Percentiles rank a stretch among this genome's conserved stretches.
These are phyloP conservation scores for Cinclus cinclus DNA, from an alignment of 2,113 vertebrate genomes.

Conservation along the genomic window DNA sequence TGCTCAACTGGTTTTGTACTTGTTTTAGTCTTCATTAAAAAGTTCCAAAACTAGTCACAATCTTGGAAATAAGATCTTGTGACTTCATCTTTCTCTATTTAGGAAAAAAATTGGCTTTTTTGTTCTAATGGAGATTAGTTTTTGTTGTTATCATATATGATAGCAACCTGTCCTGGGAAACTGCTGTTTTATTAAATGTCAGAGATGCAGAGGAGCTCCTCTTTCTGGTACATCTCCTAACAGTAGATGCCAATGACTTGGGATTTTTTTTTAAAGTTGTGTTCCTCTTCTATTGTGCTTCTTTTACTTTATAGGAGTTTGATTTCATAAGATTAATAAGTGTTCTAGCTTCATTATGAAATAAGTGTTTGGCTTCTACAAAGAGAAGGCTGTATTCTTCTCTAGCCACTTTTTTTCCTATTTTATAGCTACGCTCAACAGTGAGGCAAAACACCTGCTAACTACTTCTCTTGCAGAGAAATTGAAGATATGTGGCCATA, in stretches of 20 bases:
- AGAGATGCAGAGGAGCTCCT: background rate
- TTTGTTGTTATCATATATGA: background rate
- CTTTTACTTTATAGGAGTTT: background rate
- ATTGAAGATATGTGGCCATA: background rate
- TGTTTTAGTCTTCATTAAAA: conserved; percentile 33
- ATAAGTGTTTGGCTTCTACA: conserved; percentile 51
- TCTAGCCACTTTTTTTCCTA: background rate
- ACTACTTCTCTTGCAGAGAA: background rate
- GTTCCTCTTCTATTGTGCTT: background rate
- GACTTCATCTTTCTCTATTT: conserved; percentile 44
- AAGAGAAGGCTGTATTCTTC: background rate
- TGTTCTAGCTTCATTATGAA: background rate
- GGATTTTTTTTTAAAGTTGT: background rate
- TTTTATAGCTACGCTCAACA: background rate
- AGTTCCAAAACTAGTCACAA: conserved; percentile 25
- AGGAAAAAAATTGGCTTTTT: background rate
- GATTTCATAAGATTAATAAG: background rate
- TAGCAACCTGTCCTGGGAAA: background rate
- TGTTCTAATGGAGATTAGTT: background rate
- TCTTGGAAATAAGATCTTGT: conserved; percentile 28
- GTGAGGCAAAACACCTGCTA: conserved; percentile 41
- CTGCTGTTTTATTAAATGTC: background rate
- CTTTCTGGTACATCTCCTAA: background rate
- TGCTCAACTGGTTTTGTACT: conserved; percentile 10
- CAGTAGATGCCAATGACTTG: background rate